phyloP scores from a whole-genome alignment of 1,140 invertebrate genomes.

The Pogonomyrmex californicus region DNA sequence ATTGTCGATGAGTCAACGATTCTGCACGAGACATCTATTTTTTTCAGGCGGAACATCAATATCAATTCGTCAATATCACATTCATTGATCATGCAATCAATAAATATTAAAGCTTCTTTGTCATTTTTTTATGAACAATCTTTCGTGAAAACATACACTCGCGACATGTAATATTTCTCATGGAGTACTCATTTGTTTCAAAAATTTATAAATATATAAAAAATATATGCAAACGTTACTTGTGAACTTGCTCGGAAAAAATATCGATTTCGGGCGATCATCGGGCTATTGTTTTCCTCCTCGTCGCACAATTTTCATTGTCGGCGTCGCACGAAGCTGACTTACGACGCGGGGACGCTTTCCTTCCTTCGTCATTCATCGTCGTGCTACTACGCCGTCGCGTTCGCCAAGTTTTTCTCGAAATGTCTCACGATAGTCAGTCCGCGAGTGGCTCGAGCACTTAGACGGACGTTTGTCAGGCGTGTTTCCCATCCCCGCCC shows the following conservation, averaged over 20 bases:
- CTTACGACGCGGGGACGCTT: background rate
- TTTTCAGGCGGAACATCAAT: background rate
- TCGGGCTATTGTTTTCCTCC: background rate
- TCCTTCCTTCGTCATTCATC: background rate
- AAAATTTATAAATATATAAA: background rate
- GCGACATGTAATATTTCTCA: background rate
- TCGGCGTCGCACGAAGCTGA: background rate
- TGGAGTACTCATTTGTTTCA: background rate
- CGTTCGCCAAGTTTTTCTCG: background rate
- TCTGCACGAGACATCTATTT: background rate
- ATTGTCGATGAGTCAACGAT: background rate
- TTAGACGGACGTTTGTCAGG: constrained; percentile 30
- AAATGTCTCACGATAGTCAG: constrained; percentile 30
- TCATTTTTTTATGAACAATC: background rate
- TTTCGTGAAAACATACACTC: background rate
- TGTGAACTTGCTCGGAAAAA: background rate
- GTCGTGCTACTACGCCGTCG: background rate
- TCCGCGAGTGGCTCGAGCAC: constrained; percentile 17
- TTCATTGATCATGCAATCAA: constrained; percentile 9
- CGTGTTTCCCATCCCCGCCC: no score
- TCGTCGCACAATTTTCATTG: background rate
- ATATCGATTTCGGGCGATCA: background rate
- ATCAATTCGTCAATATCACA: background rate
- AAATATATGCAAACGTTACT: background rate
- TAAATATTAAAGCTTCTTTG: background rate